Base-by-base conservation (phyloP, 2,113 vertebrate species). In the Epinephelus lanceolatus region DNA sequence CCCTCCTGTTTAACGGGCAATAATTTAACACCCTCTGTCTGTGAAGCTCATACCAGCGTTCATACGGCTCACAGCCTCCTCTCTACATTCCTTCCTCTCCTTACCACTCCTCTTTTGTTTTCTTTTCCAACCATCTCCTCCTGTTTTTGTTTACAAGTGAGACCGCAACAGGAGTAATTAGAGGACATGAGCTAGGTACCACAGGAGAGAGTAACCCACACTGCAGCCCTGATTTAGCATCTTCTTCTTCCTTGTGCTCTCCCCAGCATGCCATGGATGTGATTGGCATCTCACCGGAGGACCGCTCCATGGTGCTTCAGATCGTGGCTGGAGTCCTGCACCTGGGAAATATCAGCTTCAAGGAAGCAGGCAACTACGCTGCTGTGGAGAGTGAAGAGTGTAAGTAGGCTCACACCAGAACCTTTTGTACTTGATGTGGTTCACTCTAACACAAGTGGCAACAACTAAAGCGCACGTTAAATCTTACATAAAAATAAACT, bases 341-440 rank as follows among this genome's bases (percentile, higher is more conserved):
- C 91, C 93, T 99, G 85, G 98, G 98, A 77, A 99, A 99, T 89
- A 97, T 99, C 93, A 97, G 86, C 85, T 99, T 99, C 94, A 98
- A 94, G 86, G 98, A 99, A 92, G 96, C 97, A 1, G 97, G 97
- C 83, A 99, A 99, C 92, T 99, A 99, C 3, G 98, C 98, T 0
- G 98, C 94, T 0, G 98, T 99, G 91, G 98, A 99, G 94, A 99
- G 97, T 0, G 97, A 98, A 83, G 98, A 99, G 94, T 99, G 98
- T 99, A 93, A 91, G 98, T 97, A 88, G 21, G 9, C 37, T 59
- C 52, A 52, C 47, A 68, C 17, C 56, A 8, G 27, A 10, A 25
- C 42, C 15, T 15, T 33, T 27, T 52, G 40, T 27, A 11, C 30
- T 68, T n/a, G 7, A 27, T 52, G 42, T 77, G 67, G 25, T 59